Evolutionary conservation across 1,140 invertebrate genomes (phyloP).

Genomic region (Leptopilina clavipes): DNA sequence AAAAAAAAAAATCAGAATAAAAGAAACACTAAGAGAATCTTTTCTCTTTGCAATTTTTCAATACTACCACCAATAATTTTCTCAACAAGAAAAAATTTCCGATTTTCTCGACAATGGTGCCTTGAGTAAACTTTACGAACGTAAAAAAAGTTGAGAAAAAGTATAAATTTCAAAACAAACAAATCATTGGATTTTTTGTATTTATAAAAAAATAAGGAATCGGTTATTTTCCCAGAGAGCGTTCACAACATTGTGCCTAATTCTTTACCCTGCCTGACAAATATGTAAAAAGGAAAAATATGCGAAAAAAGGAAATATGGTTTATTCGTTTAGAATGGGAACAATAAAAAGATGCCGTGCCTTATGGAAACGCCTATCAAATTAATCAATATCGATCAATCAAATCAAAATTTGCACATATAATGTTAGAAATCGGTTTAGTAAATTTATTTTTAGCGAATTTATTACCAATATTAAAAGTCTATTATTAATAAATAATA

Average conservation of each 20-base stretch:
- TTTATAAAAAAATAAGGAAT: too few species aligned
- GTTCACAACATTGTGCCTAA: conserved; percentile 11
- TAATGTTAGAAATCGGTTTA: too few species aligned
- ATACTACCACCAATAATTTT: too few species aligned
- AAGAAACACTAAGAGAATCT: too few species aligned
- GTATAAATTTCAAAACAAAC: conserved; percentile 20
- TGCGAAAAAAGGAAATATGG: neutral
- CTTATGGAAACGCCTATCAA: neutral
- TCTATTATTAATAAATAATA: too few species aligned
- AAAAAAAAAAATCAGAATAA: too few species aligned
- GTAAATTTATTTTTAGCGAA: too few species aligned
- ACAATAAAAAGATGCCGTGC: neutral
- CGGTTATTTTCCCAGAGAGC: neutral
- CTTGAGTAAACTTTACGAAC: too few species aligned
- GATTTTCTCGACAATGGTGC: conserved; percentile 35
- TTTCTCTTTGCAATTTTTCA: too few species aligned
- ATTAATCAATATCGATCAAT: neutral
- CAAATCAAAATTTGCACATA: neutral
- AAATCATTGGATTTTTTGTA: neutral
- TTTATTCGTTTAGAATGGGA: too few species aligned
- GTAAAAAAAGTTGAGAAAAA: conserved; percentile 25
- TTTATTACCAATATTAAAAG: too few species aligned
- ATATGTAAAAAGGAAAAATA: neutral
- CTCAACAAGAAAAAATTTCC: neutral
- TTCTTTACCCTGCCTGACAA: neutral